Base-by-base conservation (phyloP, 2,888 invertebrate genomes). In the Drosophila prostipennis region DNA sequence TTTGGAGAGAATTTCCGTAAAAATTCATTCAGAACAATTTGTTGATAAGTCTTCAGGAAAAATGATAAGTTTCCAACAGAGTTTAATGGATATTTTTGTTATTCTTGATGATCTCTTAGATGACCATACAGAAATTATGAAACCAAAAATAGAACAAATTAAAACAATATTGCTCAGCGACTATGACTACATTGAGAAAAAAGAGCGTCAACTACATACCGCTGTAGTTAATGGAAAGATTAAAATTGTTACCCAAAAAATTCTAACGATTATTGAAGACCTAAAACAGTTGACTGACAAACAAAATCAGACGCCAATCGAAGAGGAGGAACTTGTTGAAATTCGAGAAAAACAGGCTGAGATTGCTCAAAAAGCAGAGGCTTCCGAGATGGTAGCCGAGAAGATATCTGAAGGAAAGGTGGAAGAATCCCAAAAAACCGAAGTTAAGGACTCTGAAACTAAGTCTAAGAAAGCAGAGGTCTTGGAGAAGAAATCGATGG, bases 1-100 rank as follows among this genome's bases (percentile, higher is more conserved):
- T 29, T 54, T 87, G 5, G 76, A 87, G 64, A 52, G 48, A 5
- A 77, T 82, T 29, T 54, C 80, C 0, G 72, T 74, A 7, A 72
- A 54, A 48, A 72, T 79, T 23, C 74, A 72, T 51, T 60, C 65
- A 0, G 48, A 72, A 6, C 16, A 37, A 2, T 61, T 69, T 14
- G 56, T 82, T 19, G 81, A 89, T 55, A 90, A 89, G 37, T 80
- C 89, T 1, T 84, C 90, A 5, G 84, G 76, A 37, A 83, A 82
- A 52, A 88, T 90, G 82, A 80, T 91, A 4, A 74, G 80, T 6
- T 45, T 91, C 13, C 91, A 91, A 65, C 87, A 88, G 40, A 85
- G 78, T 42, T 29, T 91, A 5, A 91, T 91, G 91, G 89, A 90
- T 11, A 72, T 86, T 23, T 90, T 89, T 43, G 79, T 90, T 13